Percentiles rank a stretch among this genome's conserved stretches.
Conservation (phyloP, 2,888 invertebrate species). For the Trachelus stipa region DNA sequence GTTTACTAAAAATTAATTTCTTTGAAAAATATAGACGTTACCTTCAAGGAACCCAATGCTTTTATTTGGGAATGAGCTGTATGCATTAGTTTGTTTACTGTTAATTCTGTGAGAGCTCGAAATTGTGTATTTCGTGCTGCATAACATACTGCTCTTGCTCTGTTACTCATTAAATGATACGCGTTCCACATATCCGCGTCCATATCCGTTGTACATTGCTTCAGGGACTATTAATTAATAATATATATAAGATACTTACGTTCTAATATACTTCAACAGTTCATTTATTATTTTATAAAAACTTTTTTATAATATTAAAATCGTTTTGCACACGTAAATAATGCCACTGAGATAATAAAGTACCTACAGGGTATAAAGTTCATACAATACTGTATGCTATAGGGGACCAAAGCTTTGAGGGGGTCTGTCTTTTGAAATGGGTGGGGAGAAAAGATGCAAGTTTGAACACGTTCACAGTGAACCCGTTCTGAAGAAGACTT, state of each 20-base stretch:
- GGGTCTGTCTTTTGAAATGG: slow-evolving; percentile 20
- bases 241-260: slow-evolving; percentile 21
- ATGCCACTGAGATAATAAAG: slow-evolving; percentile 22
- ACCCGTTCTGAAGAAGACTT: not conserved
- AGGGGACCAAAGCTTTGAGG: slow-evolving; percentile 24
- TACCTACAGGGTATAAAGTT: not conserved
- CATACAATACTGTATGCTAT: not conserved
- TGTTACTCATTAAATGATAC: slow-evolving; percentile 76
- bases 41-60: slow-evolving; percentile 66
- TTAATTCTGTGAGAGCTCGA: slow-evolving; percentile 73
- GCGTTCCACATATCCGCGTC: slow-evolving; percentile 77
- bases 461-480: slow-evolving; percentile 45
- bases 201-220: slow-evolving; percentile 75
- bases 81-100: slow-evolving; percentile 74
- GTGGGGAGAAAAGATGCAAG: slow-evolving; percentile 48
- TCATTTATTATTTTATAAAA: not conserved
- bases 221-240: slow-evolving; percentile 66
- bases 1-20: not conserved
- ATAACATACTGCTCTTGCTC: slow-evolving; percentile 78
- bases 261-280: not conserved
- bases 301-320: slow-evolving; percentile 3
- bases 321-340: slow-evolving; percentile 11
- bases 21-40: slow-evolving; percentile 36
- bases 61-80: slow-evolving; percentile 69
- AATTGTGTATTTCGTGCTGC: slow-evolving; percentile 75